Evolutionary conservation across 2,113 vertebrate genomes (phyloP).

Genomic region (human (Homo sapiens)): DNA sequence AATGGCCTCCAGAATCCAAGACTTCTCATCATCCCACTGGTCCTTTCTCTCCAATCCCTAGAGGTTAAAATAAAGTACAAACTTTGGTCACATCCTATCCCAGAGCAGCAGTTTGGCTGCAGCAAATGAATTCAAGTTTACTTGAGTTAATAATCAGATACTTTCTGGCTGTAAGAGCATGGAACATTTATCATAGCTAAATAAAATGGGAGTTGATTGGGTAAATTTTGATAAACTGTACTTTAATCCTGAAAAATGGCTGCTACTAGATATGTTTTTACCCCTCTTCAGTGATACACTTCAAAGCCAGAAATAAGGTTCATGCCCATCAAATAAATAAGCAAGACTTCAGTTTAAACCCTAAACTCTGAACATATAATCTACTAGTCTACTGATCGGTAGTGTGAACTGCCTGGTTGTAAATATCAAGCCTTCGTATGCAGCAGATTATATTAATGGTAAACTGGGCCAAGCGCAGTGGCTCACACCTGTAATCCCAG

Average conservation of each 20-base stretch:
- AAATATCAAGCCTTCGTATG: not conserved
- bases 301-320: not conserved
- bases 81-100: not conserved
- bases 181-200: not conserved
- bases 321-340: not conserved
- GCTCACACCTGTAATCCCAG: too few species aligned
- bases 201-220: not conserved
- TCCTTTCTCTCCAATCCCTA: not conserved
- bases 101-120: not conserved
- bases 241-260: not conserved
- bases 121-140: not conserved
- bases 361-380: not conserved
- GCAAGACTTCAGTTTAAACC: not conserved
- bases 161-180: not conserved
- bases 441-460: not conserved
- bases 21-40: not conserved
- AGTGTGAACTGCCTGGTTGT: not conserved
- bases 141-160: not conserved
- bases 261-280: not conserved
- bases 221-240: not conserved
- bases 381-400: not conserved
- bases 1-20: not conserved
- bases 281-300: not conserved
- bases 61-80: constrained; percentile 17
- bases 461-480: too few species aligned